phyloP scores from a whole-genome alignment of 2,888 invertebrate genomes.

The Drosophila macrospina region DNA sequence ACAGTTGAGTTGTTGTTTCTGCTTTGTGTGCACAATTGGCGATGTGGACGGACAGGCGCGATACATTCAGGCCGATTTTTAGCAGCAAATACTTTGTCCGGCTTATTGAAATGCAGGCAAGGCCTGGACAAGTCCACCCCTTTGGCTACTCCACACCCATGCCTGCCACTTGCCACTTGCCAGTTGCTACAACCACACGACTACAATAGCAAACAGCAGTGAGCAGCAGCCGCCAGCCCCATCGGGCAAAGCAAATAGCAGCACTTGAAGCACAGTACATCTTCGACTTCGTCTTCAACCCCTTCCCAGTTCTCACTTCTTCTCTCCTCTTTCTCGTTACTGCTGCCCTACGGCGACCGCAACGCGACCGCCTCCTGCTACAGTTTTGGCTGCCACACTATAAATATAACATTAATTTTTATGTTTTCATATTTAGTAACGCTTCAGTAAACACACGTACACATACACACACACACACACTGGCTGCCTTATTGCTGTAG shows the following conservation, averaged over 20 bases:
- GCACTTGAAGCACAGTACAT: constrained; percentile 26
- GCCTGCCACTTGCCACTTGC: constrained; percentile 1
- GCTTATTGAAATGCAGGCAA: constrained; percentile 76
- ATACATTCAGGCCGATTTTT: constrained; percentile 66
- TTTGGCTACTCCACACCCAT: constrained; percentile 19
- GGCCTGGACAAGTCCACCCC: constrained; percentile 34
- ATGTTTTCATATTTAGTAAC: constrained; percentile 80
- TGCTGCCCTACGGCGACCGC: constrained; percentile 69
- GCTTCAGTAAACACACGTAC: constrained; percentile 73
- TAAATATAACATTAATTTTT: constrained; percentile 82
- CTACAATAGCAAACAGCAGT: constrained; percentile 27
- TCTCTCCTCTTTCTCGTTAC: neutral
- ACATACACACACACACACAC: constrained; percentile 34
- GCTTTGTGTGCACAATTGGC: constrained; percentile 56
- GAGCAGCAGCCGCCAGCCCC: constrained; percentile 44
- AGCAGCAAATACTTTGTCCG: constrained; percentile 59
- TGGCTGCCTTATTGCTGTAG: constrained; percentile 56
- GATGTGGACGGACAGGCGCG: constrained; percentile 44
- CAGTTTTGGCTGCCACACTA: constrained; percentile 75
- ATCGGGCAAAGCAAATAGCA: constrained; percentile 67
- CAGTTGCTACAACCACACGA: too few relatives aligned
- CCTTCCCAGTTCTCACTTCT: neutral
- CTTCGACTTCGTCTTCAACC: constrained; percentile 20
- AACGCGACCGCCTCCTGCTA: constrained; percentile 58
- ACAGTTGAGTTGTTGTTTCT: constrained; percentile 42